Evolutionary conservation across 2,113 vertebrate species (phyloP).

Genomic region (Cyphomyrus plagiostoma): DNA sequence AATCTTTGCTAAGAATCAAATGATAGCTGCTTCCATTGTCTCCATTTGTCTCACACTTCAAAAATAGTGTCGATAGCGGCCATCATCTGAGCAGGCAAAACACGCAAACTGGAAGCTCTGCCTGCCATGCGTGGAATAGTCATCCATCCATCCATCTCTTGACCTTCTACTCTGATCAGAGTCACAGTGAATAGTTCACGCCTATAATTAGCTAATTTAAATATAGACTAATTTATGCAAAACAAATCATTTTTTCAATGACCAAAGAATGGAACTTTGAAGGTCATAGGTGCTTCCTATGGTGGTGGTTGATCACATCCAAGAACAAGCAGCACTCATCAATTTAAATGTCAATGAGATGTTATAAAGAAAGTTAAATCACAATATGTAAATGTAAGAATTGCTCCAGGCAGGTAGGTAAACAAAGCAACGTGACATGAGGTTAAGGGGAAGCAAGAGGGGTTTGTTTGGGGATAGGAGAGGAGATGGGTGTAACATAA

Average conservation of each 20-base stretch:
- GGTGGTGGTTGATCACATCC: not conserved
- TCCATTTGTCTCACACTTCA: not conserved
- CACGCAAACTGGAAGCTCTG: not conserved
- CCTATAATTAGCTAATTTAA: not conserved
- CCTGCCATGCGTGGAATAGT: not conserved
- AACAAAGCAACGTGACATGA: not conserved
- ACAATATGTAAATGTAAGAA: not conserved
- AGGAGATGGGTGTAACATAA: not conserved
- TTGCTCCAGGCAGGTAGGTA: not conserved
- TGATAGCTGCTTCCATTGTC: not conserved
- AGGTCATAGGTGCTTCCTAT: not conserved
- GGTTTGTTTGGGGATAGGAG: not conserved
- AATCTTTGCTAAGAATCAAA: not conserved
- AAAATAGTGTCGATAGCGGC: not conserved
- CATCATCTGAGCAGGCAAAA: not conserved
- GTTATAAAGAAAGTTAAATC: slow-evolving; percentile 2
- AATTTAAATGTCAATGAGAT: not conserved
- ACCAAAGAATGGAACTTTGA: not conserved
- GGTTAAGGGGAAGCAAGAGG: not conserved
- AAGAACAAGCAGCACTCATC: not conserved
- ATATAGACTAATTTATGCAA: not conserved
- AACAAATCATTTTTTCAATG: not conserved
- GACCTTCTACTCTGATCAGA: not conserved
- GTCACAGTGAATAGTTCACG: not conserved
- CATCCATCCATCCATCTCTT: not conserved